Conservation (phyloP, 2,797 vertebrate species). For the Acanthornis magna region DNA sequence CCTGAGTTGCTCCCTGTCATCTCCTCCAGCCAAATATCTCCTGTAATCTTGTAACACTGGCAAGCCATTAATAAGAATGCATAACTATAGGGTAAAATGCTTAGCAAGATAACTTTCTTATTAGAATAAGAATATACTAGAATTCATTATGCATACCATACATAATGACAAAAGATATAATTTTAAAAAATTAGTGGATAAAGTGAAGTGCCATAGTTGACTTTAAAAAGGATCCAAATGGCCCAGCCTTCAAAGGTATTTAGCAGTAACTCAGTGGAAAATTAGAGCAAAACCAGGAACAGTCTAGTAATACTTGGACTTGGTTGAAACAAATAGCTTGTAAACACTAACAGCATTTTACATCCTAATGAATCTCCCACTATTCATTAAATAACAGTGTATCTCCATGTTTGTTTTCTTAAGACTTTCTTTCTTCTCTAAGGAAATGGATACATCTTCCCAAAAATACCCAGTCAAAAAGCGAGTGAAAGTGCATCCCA, state of each 20-base stretch:
- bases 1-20: background rate
- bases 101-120: background rate
- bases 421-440: too few species aligned
- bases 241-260: background rate
- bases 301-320: background rate
- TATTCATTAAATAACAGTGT: background rate
- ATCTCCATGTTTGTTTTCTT: background rate
- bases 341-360: background rate
- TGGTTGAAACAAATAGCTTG: background rate
- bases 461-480: conserved; percentile 88
- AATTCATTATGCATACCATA: background rate
- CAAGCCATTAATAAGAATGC: background rate
- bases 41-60: background rate
- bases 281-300: background rate
- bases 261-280: background rate
- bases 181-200: background rate
- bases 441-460: conserved; percentile 86
- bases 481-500: conserved; percentile 94
- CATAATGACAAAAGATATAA: background rate
- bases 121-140: background rate
- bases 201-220: background rate
- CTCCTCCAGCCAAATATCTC: background rate
- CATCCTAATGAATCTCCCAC: background rate
- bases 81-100: background rate
- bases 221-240: background rate